Base-by-base conservation (phyloP, 2,888 invertebrate genomes). In the Kryphioiulus occultus region DNA sequence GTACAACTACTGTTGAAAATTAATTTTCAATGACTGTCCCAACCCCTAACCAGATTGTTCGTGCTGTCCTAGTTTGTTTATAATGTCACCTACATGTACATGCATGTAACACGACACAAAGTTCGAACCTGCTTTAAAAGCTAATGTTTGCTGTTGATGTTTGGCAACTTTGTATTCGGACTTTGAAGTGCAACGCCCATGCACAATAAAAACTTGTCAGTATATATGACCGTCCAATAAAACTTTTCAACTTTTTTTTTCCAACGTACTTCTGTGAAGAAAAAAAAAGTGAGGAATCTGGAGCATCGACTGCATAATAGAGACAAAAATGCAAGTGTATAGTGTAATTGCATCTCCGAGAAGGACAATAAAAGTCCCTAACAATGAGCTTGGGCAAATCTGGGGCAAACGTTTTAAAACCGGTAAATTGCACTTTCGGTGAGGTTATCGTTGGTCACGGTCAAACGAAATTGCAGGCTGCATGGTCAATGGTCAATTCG, bases 371-470 rank as follows among this genome's bases (percentile, higher is more conserved):
- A 44, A 78, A 32, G 78, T 78, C 26, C 78, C 78, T 26, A 78
- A 78, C 78, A 78, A 78, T 78, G 3, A 30, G 30, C 30, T 78
- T 68, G 26, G 26, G 30, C 15, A 78, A 78, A 78, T 78, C 30
- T 78, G 78, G 78, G 78, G 78, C 78, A 78, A 78, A 9, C 78
- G 78, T 78, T 78, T 78, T 78, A 78, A 78, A 78, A 78, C 78
- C 78, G 78, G 78, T 78, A 78, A 78, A 78, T 78, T 78, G 78
- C 78, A 32, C 78, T 78, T 78, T 78, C 78, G 5, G 30, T 30
- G 78, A 53, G 53, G 53, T 53, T 30, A 32, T 78, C 30, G 78
- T 17, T 30, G 30, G 78, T 26, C 78, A 78, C 78, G 78, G 78
- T 78, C 78, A 78, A 78, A 17, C 30, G 15, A 78, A 78, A 78